phyloP scores from a whole-genome alignment of 2,888 invertebrate species.

The Aleiodes alternator region DNA sequence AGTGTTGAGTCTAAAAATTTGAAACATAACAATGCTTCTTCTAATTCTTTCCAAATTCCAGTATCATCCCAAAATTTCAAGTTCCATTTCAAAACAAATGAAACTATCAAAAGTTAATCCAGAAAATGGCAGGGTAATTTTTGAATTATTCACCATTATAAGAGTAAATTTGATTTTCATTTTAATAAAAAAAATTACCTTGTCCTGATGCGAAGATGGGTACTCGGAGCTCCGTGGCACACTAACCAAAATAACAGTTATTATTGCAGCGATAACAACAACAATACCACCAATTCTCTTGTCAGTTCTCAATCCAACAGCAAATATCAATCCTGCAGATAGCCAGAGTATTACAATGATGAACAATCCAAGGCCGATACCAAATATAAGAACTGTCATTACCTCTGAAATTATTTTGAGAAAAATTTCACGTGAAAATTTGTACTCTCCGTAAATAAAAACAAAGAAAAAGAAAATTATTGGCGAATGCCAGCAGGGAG shows the following conservation, averaged over 20 bases:
- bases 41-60: too few species aligned
- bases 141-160: not conserved
- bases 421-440: not conserved
- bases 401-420: slow-evolving; percentile 53
- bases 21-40: too few species aligned
- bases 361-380: slow-evolving; percentile 82
- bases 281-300: slow-evolving; percentile 81
- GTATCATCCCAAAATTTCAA: too few species aligned
- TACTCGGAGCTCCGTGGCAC: slow-evolving; percentile 78
- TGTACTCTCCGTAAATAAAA: not conserved
- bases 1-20: too few species aligned
- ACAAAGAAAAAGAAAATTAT: not conserved
- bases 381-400: slow-evolving; percentile 74
- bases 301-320: slow-evolving; percentile 81
- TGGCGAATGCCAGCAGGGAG: not conserved
- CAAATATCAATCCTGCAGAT: slow-evolving; percentile 80
- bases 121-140: too few species aligned
- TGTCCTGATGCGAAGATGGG: slow-evolving; percentile 71
- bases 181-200: slow-evolving; percentile 73
- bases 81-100: too few species aligned
- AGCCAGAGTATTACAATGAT: slow-evolving; percentile 82
- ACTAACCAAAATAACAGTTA: slow-evolving; percentile 79
- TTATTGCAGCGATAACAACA: slow-evolving; percentile 77
- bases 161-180: not conserved
- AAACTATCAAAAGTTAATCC: too few species aligned